Conservation (phyloP, 2,888 invertebrate species). For the Platynereis dumerilii region DNA sequence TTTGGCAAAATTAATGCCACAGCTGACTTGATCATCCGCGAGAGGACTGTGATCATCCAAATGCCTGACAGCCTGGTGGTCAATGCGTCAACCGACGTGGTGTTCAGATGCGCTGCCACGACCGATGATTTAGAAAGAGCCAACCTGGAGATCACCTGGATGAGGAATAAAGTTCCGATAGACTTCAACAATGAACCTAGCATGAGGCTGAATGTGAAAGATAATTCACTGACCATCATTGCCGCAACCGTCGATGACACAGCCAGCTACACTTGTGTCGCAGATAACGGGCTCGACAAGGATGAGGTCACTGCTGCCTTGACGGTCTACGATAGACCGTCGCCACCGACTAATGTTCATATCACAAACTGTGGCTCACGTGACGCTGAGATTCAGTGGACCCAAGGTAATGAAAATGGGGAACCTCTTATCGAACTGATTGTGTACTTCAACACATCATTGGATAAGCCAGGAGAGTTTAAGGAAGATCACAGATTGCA, state of each 20-base stretch:
- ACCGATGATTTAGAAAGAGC: slow-evolving; percentile 47
- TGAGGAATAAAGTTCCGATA: slow-evolving; percentile 74
- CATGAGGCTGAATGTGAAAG: slow-evolving; percentile 34
- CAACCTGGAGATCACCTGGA: slow-evolving; percentile 80
- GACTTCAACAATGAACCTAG: slow-evolving; percentile 43
- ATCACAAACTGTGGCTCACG: slow-evolving; percentile 71
- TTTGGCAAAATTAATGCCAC: slow-evolving; percentile 84
- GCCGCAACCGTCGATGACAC: slow-evolving; percentile 40
- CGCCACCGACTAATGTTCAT: slow-evolving; percentile 71
- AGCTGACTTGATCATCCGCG: slow-evolving; percentile 82
- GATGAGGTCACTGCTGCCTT: slow-evolving; percentile 32
- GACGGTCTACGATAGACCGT: slow-evolving; percentile 66
- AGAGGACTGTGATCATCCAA: slow-evolving; percentile 42
- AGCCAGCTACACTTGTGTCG: slow-evolving; percentile 39
- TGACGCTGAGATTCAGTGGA: slow-evolving; percentile 83
- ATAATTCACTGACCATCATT: slow-evolving; percentile 42
- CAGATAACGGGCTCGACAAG: slow-evolving; percentile 38
- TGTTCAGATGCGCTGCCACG: slow-evolving; percentile 47
- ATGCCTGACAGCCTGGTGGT: slow-evolving; percentile 38
- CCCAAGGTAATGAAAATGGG: slow-evolving; percentile 50
- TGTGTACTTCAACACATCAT: slow-evolving; percentile 52
- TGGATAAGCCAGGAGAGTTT: slow-evolving; percentile 38
- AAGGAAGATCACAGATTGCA: slow-evolving; percentile 15
- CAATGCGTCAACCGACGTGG: slow-evolving; percentile 37
- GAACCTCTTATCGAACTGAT: slow-evolving; percentile 46